phyloP scores from a whole-genome alignment of 2,797 vertebrate species.

The Fistularia tabacaria region DNA sequence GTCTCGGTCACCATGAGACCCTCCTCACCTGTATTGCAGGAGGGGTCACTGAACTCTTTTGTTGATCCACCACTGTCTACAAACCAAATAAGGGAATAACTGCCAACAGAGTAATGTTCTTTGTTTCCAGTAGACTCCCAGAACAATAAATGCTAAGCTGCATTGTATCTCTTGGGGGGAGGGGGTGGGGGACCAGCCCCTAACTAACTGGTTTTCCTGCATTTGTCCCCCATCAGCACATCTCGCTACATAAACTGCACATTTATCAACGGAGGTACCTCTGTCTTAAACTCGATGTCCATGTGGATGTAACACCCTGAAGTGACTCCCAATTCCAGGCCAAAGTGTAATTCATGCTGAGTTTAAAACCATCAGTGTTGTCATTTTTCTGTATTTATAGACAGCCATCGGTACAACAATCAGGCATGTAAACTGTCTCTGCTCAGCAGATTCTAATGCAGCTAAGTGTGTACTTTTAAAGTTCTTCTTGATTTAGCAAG shows the following conservation, averaged over 20 bases:
- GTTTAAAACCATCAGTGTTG: constrained; percentile 3
- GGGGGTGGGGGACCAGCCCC: too few relatives aligned
- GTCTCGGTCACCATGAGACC: too few relatives aligned
- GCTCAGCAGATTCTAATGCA: not conserved
- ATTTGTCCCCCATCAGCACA: not conserved
- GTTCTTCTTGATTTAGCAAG: too few relatives aligned
- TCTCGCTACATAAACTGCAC: constrained; percentile 25
- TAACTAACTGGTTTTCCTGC: too few relatives aligned
- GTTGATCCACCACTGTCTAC: too few relatives aligned
- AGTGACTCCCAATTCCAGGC: constrained; percentile 4
- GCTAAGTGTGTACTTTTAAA: not conserved
- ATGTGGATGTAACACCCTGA: not conserved
- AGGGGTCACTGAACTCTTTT: too few relatives aligned
- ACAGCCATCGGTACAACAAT: constrained; percentile 3
- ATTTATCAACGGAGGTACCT: constrained; percentile 12
- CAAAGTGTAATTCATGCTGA: constrained; percentile 12
- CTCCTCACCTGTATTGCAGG: too few relatives aligned
- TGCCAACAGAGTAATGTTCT: too few relatives aligned
- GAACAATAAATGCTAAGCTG: too few relatives aligned
- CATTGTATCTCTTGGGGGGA: too few relatives aligned
- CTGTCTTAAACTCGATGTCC: not conserved
- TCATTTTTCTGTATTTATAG: constrained; percentile 35
- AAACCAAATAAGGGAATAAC: too few relatives aligned
- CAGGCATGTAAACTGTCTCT: constrained; percentile 6
- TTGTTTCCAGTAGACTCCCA: too few relatives aligned